These are phyloP conservation scores for Pomatorhinus ruficollis DNA, from an alignment of 2,113 vertebrate genomes.

Conservation along the genomic window DNA sequence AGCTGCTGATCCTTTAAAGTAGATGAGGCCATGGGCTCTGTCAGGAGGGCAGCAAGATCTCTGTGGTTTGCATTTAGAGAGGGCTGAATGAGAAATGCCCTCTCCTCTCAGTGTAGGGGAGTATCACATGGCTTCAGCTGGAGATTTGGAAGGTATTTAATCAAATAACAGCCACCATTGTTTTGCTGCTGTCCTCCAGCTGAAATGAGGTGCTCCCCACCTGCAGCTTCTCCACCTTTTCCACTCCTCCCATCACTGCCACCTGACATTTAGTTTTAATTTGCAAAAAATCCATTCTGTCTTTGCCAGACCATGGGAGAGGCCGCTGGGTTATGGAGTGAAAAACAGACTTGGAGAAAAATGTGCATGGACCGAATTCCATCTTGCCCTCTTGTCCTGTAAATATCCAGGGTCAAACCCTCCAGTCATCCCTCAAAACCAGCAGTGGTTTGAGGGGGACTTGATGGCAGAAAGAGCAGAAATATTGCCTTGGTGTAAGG, in stretches of 20 bases:
- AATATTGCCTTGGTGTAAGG: background rate
- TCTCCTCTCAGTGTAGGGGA: background rate
- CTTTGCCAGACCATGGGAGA: background rate
- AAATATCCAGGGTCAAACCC: background rate
- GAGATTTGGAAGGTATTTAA: background rate
- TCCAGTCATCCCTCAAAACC: background rate
- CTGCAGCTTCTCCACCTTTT: background rate
- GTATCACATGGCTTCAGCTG: background rate
- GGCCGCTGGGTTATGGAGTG: background rate
- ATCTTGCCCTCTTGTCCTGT: background rate
- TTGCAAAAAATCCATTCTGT: background rate
- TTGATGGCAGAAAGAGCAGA: background rate
- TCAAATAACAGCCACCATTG: accelerated
- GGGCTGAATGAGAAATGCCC: background rate
- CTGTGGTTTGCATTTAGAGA: background rate
- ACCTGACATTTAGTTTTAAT: background rate
- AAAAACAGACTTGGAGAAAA: background rate
- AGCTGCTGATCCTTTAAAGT: background rate
- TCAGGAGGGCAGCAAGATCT: background rate
- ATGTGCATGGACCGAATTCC: background rate
- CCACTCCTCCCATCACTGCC: background rate
- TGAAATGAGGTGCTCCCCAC: background rate
- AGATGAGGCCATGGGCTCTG: background rate
- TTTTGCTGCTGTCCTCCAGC: background rate
- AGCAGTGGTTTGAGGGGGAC: background rate